Base-by-base conservation (phyloP, 2,888 invertebrate species). In the Pherbina coryleti region DNA sequence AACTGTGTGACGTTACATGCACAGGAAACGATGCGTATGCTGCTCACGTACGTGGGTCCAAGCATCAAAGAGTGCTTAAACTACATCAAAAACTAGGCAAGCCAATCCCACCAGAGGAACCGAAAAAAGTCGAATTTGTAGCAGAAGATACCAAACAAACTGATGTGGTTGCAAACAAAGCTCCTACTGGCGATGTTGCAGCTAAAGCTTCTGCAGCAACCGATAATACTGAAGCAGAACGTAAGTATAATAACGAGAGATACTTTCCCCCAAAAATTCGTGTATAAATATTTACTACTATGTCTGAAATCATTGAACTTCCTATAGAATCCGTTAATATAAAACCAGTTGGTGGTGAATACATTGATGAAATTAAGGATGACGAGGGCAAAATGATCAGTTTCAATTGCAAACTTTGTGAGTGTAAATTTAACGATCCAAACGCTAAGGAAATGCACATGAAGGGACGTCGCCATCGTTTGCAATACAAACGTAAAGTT, bases 391-490 rank as follows among this genome's bases (percentile, higher is more conserved):
- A 95, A 91, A 94, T 93, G 78, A 93, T 98, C 83, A 96, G 95
- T 89, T 99, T 98, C 91, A 97, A 98, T 91, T 99, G 99, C 91
- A 98, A 98, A 91, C 92, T 99, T 28, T 99, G 99, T 91, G 98
- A 99, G 90, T 99, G 99, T 91, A 96, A 97, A 87, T 99, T 99
- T 92, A 99, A 98, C 90, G 99, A 99, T 91, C 98, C 98, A 75
- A 98, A 99, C 91, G 99, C 99, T 84, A 99, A 99, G 92, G 98
- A 99, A 90, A 98, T 99, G 97, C 99, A 99, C 91, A 97, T 99
- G 96, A 98, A 98, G 90, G 99, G 99, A 53, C 93, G 99, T 34
- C 92, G 99, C 11, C 99, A 99, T 90, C 93, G 99, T 34, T 92
- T 99, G 81, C 97, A 98, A 89, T 99, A 98, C 90, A 99, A 99